Percentiles rank a stretch among this genome's conserved stretches.
phyloP scores from a whole-genome alignment of 2,797 vertebrate genomes.

The Myotis daubentonii region DNA sequence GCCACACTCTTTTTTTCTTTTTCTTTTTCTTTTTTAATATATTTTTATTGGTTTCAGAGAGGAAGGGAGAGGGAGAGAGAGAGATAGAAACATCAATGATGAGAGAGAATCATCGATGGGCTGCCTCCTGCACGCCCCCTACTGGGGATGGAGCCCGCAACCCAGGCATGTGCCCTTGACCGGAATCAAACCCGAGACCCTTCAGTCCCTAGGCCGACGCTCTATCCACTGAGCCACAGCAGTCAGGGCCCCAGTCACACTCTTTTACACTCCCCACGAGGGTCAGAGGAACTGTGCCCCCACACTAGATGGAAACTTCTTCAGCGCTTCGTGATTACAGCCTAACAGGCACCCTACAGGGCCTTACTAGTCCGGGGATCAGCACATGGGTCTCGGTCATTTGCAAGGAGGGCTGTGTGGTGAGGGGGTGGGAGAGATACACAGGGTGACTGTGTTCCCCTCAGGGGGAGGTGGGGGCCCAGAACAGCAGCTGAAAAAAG shows the following conservation, averaged over 20 bases:
- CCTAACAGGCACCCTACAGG: neutral
- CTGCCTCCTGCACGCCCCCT: too few species aligned
- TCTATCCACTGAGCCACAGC: too few species aligned
- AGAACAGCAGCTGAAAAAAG: constrained; percentile 62
- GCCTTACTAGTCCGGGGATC: constrained; percentile 36
- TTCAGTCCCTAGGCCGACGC: too few species aligned
- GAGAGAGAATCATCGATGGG: too few species aligned
- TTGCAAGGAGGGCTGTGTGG: constrained; percentile 58
- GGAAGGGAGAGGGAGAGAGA: too few species aligned
- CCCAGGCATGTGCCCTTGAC: too few species aligned
- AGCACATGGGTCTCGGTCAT: constrained; percentile 43
- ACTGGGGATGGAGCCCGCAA: too few species aligned
- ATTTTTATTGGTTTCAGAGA: too few species aligned
- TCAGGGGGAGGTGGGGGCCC: neutral
- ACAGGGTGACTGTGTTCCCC: constrained; percentile 58
- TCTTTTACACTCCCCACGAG: neutral
- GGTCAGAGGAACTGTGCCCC: neutral
- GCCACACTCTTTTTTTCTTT: neutral
- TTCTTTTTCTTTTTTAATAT: neutral
- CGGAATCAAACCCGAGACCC: too few species aligned
- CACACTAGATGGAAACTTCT: constrained; percentile 7
- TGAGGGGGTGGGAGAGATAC: constrained; percentile 42
- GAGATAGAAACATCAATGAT: too few species aligned
- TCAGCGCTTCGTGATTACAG: neutral
- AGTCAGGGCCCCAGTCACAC: neutral